Base-by-base conservation (phyloP, 30 jellyfish, hydroid and myxozoan species). In the Aurelia coerulea region DNA sequence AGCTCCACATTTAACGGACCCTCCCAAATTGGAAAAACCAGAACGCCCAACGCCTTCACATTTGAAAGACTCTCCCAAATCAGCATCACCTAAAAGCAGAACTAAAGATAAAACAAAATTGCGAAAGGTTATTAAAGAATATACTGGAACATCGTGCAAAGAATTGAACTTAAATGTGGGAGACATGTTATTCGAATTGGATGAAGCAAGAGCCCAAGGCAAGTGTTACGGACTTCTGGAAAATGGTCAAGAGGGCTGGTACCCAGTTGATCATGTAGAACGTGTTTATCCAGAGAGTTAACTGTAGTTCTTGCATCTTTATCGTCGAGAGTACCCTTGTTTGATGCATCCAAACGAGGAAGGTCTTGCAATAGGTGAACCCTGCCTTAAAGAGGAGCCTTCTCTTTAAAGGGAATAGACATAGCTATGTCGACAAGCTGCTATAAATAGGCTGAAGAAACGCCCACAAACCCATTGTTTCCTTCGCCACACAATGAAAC, bases 201-300 rank as follows among this genome's bases (percentile, higher is more conserved):
- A 60, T 31, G 50, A 19, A 16, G 68, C 50, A 37, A 63, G 65
- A 46, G 56, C 56, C 6, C 56, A 46, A 15, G 63, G 29, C 10
- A 31, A 71, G 50, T 71, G 51, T 16, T 71, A 37, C 14, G 81
- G 81, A 39, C 65, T 71, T 60, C 81, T 71, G 23, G 81, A 71
- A 33, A 71, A 71, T 42, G 81, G 81, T 14, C 23, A 12, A 4
- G 81, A 71, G 65, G 81, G 81, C 23, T 71, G 81, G 81, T 71
- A 71, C 65, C 81, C 81, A 14, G 34, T 33, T 19, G 41, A 39
- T 71, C 81, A 71, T 71, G 81, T 71, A 10, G 81, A 19, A 19
- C 54, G 54, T 68, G 78, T 68, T 18, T 39, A 68, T 16, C 51
- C 46, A 15, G 78, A 19, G 10, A 68, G 78, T n/a, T 68, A 60